Evolutionary conservation across 2,888 invertebrate species (phyloP).

Genomic region (Coleophora flavipennella): DNA sequence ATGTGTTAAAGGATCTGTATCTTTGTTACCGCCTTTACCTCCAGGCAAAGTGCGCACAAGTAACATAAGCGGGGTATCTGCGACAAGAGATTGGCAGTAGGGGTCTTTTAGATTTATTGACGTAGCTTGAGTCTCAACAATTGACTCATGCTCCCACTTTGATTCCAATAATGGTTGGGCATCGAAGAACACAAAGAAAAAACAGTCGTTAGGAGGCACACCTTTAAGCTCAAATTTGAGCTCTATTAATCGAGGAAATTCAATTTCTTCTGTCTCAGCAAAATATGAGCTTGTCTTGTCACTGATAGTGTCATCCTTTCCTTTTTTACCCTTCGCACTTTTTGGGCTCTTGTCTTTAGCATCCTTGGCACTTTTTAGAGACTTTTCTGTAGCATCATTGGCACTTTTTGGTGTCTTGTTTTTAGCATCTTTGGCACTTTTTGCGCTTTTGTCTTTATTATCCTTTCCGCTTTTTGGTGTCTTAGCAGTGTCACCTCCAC

Average conservation of each 20-base stretch:
- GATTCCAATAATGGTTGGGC: constrained; percentile 31
- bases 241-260: constrained; percentile 23
- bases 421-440: no score
- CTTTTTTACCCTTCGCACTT: neutral
- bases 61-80: constrained; percentile 45
- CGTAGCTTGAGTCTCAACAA: constrained; percentile 21
- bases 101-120: constrained; percentile 38
- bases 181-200: constrained; percentile 36
- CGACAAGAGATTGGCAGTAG: constrained; percentile 24
- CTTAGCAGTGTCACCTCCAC: no score
- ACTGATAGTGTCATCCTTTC: neutral
- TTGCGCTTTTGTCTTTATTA: no score
- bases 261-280: constrained; percentile 19
- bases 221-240: constrained; percentile 27
- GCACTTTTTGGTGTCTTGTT: neutral
- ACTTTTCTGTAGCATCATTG: neutral
- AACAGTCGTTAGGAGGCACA: constrained; percentile 31
- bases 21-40: constrained; percentile 39
- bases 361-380: no score
- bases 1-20: constrained; percentile 42
- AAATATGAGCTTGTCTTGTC: constrained; percentile 25
- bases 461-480: no score
- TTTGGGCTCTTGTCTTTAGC: neutral
- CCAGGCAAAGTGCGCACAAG: constrained; percentile 31
- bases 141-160: constrained; percentile 33